Evolutionary conservation across 2,888 invertebrate species (phyloP), one percentile per base, ranked within the genome.

Genomic region (Muschampia plurimacula): DNA sequence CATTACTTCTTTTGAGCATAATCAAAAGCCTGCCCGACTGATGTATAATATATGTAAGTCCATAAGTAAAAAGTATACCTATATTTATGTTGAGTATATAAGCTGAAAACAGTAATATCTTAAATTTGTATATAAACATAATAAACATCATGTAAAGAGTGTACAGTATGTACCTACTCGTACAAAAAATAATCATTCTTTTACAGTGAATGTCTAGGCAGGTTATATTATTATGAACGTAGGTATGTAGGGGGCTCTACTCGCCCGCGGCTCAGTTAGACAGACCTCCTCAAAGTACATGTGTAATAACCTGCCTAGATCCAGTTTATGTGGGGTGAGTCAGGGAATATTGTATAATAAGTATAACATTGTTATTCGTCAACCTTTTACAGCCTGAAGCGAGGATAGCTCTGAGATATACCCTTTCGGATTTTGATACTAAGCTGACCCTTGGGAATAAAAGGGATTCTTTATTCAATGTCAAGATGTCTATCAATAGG

Each of bases 391-490:
- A 28, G 64, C 64, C 64, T 4, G 22, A 44, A n/a, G 64, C 64
- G 7, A 15, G 62, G 62, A 62, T 41, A 36, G 2, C 4, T 62
- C n/a, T 62, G 62, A 41, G 59, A 39, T 8, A n/a, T 12, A 64
- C 64, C 64, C 44, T 64, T 64, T 44, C 15, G 64, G 64, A 44
- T 44, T 64, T 44, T 12, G 64, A 41, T 22, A 64, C 64, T 22
- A 46, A 46, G 28, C 64, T 41, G 44, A 57, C 57, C 57, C 57
- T 28, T 28, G 36, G 41, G n/a, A n/a, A 9, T 36, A 15, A 41
- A 62, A 41, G 41, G 60, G n/a, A n/a, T 32, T n/a, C 60, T 60
- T 60, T 60, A 36, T 28, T 57, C 28, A 10, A 36, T 13, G 36
- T 36, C 60, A 60, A 60, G 12, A 36, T 60, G 36, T 60, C 36